phyloP scores from a whole-genome alignment of 2,888 invertebrate species.

The Noctua janthina region DNA sequence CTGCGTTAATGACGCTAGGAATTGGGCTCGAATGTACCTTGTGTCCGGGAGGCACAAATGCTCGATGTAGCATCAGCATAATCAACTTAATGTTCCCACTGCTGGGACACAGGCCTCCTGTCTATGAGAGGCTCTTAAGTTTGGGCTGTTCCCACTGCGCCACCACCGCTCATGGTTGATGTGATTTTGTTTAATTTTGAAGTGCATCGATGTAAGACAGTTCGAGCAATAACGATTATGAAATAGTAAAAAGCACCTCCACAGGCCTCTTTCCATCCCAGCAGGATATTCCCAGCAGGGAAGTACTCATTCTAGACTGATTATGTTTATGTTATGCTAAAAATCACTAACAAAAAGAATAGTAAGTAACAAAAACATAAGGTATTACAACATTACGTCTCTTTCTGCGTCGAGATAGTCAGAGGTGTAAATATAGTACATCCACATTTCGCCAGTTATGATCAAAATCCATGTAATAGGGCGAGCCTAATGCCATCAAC shows the following conservation, averaged over 20 bases:
- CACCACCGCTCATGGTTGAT: not conserved
- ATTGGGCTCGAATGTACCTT: slow-evolving; percentile 29
- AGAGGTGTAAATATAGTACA: not conserved
- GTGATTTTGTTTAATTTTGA: not conserved
- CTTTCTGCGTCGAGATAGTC: not conserved
- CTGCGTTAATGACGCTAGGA: slow-evolving; percentile 37
- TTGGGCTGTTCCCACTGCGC: not conserved
- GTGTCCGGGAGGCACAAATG: slow-evolving; percentile 28
- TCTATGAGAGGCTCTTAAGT: not conserved
- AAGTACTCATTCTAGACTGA: too few relatives aligned
- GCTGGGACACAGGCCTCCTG: not conserved
- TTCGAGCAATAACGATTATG: too few relatives aligned
- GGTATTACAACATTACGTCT: too few relatives aligned
- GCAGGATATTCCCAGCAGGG: too few relatives aligned
- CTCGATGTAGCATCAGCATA: not conserved
- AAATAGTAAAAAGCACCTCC: too few relatives aligned
- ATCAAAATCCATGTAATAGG: not conserved
- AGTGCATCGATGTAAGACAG: not conserved
- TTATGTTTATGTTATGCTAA: too few relatives aligned
- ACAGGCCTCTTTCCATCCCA: too few relatives aligned
- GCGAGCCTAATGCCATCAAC: too few relatives aligned
- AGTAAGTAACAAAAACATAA: too few relatives aligned
- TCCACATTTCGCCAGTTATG: not conserved
- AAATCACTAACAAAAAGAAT: too few relatives aligned
- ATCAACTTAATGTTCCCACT: not conserved